Percentiles rank a stretch among this genome's conserved stretches.
Evolutionary conservation across 1,140 invertebrate genomes (phyloP).

Genomic region (Phymastichus coffea): DNA sequence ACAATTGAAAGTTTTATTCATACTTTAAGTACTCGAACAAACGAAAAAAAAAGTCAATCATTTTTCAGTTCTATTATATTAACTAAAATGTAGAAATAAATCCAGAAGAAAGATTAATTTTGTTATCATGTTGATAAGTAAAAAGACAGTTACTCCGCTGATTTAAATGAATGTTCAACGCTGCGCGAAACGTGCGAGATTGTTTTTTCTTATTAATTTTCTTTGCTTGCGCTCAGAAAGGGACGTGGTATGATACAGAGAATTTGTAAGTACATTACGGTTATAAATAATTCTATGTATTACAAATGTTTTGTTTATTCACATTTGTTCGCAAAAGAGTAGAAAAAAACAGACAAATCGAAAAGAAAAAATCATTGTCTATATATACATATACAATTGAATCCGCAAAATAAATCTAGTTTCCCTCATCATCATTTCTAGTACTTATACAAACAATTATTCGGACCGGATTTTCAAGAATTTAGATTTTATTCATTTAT

Average conservation of each 20-base stretch:
- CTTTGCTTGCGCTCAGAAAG: slow-evolving; percentile 5
- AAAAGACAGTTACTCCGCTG: slow-evolving; percentile 4
- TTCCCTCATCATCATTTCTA: neutral
- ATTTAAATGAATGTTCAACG: slow-evolving; percentile 3
- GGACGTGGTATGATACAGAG: slow-evolving; percentile 10
- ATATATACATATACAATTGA: slow-evolving; percentile 15
- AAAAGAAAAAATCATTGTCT: neutral
- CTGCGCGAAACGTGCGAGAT: slow-evolving; percentile 8
- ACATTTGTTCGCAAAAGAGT: neutral
- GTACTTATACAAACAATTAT: slow-evolving; percentile 1
- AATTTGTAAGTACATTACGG: slow-evolving; percentile 18
- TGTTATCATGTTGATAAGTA: neutral
- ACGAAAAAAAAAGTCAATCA: slow-evolving; percentile 10
- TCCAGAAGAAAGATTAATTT: neutral
- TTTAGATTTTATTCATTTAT: slow-evolving; percentile 8
- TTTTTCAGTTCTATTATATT: neutral
- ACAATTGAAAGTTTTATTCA: neutral
- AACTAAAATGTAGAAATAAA: slow-evolving; percentile 1
- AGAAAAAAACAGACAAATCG: slow-evolving; percentile 4
- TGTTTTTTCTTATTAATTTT: slow-evolving; percentile 17
- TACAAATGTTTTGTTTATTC: slow-evolving; percentile 6
- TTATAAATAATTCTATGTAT: slow-evolving; percentile 14
- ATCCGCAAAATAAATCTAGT: slow-evolving; percentile 2
- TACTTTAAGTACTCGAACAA: slow-evolving; percentile 18
- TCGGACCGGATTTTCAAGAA: neutral